Percentiles rank a stretch among this genome's conserved stretches.
phyloP scores from a whole-genome alignment of 1,140 invertebrate species.

The Bombus pyrosoma region DNA sequence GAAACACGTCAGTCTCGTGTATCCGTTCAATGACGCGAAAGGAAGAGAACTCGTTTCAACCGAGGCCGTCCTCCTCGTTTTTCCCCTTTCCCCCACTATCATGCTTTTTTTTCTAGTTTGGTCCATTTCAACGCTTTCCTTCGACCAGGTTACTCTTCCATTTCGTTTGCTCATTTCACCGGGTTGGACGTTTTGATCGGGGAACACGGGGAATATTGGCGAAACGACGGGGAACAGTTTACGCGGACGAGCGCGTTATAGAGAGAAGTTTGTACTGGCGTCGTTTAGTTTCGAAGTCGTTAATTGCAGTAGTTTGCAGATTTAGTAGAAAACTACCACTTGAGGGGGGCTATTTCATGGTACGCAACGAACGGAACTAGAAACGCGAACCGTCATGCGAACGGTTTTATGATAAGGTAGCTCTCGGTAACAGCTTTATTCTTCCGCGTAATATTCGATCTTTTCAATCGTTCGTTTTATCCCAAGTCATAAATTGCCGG shows the following conservation, averaged over 20 bases:
- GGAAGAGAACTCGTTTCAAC: background rate
- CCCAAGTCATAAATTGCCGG: background rate
- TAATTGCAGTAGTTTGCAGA: conserved; percentile 39
- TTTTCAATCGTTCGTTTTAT: background rate
- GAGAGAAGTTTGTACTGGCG: conserved; percentile 15
- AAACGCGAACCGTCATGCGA: background rate
- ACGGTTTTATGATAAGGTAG: background rate
- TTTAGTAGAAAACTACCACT: conserved; percentile 33
- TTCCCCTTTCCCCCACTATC: background rate
- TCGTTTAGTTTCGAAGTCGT: conserved; percentile 22
- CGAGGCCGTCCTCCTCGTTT: background rate
- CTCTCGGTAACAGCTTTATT: background rate
- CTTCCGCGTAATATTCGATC: background rate
- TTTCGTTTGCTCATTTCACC: background rate
- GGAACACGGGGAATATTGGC: background rate
- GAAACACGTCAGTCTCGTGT: background rate
- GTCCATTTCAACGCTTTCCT: background rate
- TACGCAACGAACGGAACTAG: background rate
- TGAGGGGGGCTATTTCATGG: background rate
- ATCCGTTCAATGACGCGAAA: background rate
- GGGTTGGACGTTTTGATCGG: background rate
- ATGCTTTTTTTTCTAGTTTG: no score
- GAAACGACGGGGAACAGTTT: conserved; percentile 2
- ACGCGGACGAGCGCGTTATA: conserved; percentile 1
- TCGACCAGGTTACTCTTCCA: background rate